phyloP scores from a whole-genome alignment of 2,113 vertebrate genomes.

The Labeo rohita region DNA sequence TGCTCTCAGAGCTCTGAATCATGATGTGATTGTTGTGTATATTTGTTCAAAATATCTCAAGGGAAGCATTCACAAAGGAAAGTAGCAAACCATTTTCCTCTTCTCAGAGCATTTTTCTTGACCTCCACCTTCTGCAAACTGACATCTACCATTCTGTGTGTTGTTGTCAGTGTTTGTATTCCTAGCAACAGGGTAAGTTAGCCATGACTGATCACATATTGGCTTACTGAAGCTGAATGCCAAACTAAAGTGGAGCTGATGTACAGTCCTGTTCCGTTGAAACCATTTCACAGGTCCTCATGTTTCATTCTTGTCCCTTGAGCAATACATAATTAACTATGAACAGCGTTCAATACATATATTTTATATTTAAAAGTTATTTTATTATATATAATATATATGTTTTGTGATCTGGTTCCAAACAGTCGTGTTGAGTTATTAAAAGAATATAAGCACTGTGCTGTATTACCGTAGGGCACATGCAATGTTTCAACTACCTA shows the following conservation, averaged over 20 bases:
- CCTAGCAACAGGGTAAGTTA: slow-evolving; percentile 60
- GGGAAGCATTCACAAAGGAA: slow-evolving; percentile 50
- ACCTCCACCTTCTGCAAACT: slow-evolving; percentile 25
- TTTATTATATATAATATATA: slow-evolving; percentile 58
- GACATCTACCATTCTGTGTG: slow-evolving; percentile 44
- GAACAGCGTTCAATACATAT: slow-evolving; percentile 49
- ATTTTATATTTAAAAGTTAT: slow-evolving; percentile 63
- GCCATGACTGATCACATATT: slow-evolving; percentile 52
- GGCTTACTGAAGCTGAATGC: slow-evolving; percentile 57
- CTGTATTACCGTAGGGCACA: slow-evolving; percentile 68
- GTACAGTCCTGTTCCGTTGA: slow-evolving; percentile 46
- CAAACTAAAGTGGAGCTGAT: slow-evolving; percentile 54
- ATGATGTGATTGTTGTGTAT: slow-evolving; percentile 44
- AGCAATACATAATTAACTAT: slow-evolving; percentile 72
- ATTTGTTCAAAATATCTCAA: slow-evolving; percentile 55
- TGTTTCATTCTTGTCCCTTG: slow-evolving; percentile 54
- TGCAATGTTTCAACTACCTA: slow-evolving; percentile 73
- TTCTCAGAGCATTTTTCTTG: slow-evolving; percentile 46
- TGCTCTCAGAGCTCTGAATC: slow-evolving; percentile 42
- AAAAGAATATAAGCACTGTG: slow-evolving; percentile 76
- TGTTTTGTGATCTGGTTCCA: slow-evolving; percentile 59
- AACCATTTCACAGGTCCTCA: slow-evolving; percentile 20
- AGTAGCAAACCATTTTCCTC: slow-evolving; percentile 50
- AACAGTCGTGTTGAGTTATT: slow-evolving; percentile 66
- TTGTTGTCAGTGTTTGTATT: slow-evolving; percentile 55